Evolutionary conservation across 2,888 invertebrate genomes (phyloP).

Genomic region (Heliothis peltigera): DNA sequence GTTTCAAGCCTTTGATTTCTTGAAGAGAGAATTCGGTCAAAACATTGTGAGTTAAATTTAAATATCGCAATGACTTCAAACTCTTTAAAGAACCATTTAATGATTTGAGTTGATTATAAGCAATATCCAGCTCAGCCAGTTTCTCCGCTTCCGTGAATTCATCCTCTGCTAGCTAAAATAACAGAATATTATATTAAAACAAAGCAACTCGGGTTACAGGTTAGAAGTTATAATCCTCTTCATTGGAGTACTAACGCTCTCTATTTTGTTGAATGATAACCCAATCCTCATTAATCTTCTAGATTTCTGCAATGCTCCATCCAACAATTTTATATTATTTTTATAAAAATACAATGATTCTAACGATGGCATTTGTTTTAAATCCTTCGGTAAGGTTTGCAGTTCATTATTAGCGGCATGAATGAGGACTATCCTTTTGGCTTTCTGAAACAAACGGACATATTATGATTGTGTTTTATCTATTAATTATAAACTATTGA

Average conservation of each 20-base stretch:
- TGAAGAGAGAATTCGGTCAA: conserved; percentile 94
- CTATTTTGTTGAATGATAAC: conserved; percentile 93
- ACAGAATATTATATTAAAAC: conserved; percentile 23
- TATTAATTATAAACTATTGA: not conserved
- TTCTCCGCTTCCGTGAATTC: conserved; percentile 93
- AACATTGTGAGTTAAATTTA: conserved; percentile 94
- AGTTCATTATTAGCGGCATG: conserved; percentile 94
- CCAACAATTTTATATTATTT: conserved; percentile 92
- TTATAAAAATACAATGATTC: conserved; percentile 93
- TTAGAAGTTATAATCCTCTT: not conserved
- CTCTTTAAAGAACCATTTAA: conserved; percentile 93
- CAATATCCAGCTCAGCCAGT: conserved; percentile 92
- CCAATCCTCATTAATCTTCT: conserved; percentile 91
- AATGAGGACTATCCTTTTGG: conserved; percentile 92
- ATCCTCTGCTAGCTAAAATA: conserved; percentile 91
- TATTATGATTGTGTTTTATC: conserved; percentile 8
- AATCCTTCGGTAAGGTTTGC: conserved; percentile 92
- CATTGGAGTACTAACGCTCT: conserved; percentile 89
- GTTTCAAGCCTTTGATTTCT: conserved; percentile 93
- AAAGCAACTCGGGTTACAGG: not conserved
- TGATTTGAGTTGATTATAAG: conserved; percentile 92
- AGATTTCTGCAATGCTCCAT: conserved; percentile 93
- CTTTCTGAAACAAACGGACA: conserved; percentile 77
- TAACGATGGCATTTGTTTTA: conserved; percentile 92
- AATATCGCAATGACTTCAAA: conserved; percentile 91